Conservation (phyloP, 2,113 vertebrate species). For the Zosterops pallidus region DNA sequence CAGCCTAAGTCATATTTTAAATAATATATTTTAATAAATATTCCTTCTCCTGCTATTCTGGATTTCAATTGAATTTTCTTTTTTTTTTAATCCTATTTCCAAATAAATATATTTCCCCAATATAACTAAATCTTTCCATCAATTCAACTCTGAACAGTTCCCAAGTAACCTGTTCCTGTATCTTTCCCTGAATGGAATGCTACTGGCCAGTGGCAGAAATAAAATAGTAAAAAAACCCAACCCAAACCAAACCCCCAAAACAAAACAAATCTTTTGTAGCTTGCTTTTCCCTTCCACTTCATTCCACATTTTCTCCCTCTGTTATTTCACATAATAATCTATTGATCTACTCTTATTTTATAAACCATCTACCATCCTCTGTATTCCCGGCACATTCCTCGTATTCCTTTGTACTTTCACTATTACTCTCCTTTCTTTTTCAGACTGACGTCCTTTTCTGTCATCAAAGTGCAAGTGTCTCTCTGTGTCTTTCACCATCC, state of each 20-base stretch:
- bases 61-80: neutral
- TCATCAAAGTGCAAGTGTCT: neutral
- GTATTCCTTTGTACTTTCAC: neutral
- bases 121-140: neutral
- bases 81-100: neutral
- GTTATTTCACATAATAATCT: neutral
- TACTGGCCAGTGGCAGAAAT: neutral
- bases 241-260: neutral
- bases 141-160: neutral
- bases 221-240: accelerated
- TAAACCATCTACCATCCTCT: neutral
- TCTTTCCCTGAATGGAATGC: neutral
- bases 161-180: neutral
- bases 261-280: neutral
- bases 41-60: neutral
- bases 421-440: neutral
- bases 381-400: neutral
- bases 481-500: neutral
- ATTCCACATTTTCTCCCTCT: neutral
- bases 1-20: neutral
- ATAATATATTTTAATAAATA: neutral
- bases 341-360: neutral
- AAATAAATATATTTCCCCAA: neutral
- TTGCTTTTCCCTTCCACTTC: neutral
- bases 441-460: neutral